Evolutionary conservation across 1,140 invertebrate species (phyloP).

Genomic region (Drosophila erecta): DNA sequence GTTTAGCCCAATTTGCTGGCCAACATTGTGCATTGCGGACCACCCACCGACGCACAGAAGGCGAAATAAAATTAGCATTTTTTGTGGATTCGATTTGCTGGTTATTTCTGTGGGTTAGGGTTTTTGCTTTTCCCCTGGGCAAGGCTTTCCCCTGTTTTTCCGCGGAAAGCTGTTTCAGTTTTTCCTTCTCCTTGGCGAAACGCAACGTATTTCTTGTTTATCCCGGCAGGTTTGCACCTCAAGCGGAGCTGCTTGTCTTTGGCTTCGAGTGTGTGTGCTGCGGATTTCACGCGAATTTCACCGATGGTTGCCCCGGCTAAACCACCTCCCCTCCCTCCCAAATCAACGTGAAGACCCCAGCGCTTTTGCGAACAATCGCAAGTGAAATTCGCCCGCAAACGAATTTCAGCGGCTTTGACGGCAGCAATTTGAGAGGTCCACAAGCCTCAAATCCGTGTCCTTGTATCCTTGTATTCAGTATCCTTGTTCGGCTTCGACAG

Average conservation of each 20-base stretch:
- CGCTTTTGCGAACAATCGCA: slow-evolving; percentile 61
- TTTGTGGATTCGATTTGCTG: slow-evolving; percentile 34
- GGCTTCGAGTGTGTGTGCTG: slow-evolving; percentile 21
- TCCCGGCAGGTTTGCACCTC: slow-evolving; percentile 66
- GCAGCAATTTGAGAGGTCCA: slow-evolving; percentile 17
- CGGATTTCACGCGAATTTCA: slow-evolving; percentile 63
- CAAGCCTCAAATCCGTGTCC: slow-evolving; percentile 25
- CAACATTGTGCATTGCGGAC: slow-evolving; percentile 13
- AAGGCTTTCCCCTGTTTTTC: slow-evolving; percentile 4
- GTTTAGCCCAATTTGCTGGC: slow-evolving; percentile 47
- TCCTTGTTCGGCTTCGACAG: slow-evolving; percentile 34
- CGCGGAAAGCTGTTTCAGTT: slow-evolving; percentile 33
- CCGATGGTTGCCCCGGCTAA: slow-evolving; percentile 42
- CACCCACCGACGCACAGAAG: slow-evolving; percentile 6
- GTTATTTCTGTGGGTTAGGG: slow-evolving; percentile 15
- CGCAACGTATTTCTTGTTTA: slow-evolving; percentile 64
- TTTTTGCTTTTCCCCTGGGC: slow-evolving; percentile 16
- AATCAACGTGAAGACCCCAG: slow-evolving; percentile 10
- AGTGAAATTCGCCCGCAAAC: slow-evolving; percentile 52
- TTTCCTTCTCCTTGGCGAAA: slow-evolving; percentile 37
- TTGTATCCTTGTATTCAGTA: slow-evolving; percentile 18
- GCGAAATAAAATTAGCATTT: slow-evolving; percentile 37
- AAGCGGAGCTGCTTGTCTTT: slow-evolving; percentile 30
- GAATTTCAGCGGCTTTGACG: slow-evolving; percentile 43
- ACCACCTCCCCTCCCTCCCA: not conserved